Evolutionary conservation across 1,140 invertebrate species (phyloP).

Genomic region (Nephila pilipes): DNA sequence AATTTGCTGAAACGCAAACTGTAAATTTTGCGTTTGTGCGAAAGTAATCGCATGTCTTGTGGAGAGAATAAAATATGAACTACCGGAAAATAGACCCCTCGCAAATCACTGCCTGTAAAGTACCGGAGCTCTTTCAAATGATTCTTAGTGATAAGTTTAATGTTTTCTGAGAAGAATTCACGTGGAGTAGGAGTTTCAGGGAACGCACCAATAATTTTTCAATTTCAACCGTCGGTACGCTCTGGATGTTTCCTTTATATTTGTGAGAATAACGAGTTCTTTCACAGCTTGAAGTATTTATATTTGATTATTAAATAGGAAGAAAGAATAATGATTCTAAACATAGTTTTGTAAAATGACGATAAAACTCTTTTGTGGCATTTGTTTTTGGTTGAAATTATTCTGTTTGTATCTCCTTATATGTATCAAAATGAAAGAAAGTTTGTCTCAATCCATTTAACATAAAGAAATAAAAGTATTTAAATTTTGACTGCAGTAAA

Average conservation of each 20-base stretch:
- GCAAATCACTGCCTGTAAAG: background rate
- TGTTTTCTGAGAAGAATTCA: background rate
- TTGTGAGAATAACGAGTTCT: background rate
- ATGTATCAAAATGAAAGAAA: no score
- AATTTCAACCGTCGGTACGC: background rate
- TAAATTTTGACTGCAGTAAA: no score
- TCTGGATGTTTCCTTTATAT: background rate
- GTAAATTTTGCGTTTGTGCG: background rate
- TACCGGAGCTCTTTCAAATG: background rate
- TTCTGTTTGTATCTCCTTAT: no score
- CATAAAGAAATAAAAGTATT: no score
- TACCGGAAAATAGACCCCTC: background rate
- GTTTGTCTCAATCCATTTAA: no score
- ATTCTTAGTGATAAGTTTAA: background rate
- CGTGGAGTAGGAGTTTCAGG: background rate
- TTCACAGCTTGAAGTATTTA: background rate
- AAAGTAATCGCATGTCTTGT: background rate
- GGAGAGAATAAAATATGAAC: background rate
- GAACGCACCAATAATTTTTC: background rate
- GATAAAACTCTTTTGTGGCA: no score
- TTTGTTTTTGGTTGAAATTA: no score
- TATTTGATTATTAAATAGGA: background rate
- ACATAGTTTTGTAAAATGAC: no score
- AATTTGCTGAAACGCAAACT: conserved; percentile 4
- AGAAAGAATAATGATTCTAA: background rate